Conservation (phyloP, 1,140 invertebrate species). For the Panulirus ornatus region DNA sequence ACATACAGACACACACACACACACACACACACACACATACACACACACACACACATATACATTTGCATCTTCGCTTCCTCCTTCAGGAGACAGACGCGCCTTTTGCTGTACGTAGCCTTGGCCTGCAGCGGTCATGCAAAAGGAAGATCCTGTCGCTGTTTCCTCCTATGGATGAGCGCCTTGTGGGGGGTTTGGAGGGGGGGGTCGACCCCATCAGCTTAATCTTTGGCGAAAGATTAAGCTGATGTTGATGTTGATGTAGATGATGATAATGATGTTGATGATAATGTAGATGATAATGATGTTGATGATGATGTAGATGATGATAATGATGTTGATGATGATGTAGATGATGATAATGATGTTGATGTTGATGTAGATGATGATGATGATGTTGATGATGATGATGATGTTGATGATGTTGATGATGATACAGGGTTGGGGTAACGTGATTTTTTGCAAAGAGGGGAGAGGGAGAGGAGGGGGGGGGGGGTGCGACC, state of each 20-base stretch:
- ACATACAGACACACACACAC: conserved; percentile 6
- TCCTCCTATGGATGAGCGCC: background rate
- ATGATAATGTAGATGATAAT: no score
- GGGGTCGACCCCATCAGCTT: background rate
- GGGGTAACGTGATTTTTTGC: background rate
- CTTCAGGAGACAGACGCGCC: no score
- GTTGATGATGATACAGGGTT: background rate
- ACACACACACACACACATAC: background rate
- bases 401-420: background rate
- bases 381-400: background rate
- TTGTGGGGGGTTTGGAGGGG: background rate
- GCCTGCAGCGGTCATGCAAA: no score
- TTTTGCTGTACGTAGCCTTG: no score
- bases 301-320: background rate
- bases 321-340: background rate
- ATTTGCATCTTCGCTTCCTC: no score
- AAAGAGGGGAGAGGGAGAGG: background rate
- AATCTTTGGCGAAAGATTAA: background rate
- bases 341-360: background rate
- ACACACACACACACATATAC: background rate
- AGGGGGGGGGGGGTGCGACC: background rate
- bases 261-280: background rate
- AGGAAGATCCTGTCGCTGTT: no score
- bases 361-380: background rate
- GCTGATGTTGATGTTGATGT: background rate